Evolutionary conservation across 1,140 invertebrate genomes (phyloP).

Genomic region (Cydia pomonella): DNA sequence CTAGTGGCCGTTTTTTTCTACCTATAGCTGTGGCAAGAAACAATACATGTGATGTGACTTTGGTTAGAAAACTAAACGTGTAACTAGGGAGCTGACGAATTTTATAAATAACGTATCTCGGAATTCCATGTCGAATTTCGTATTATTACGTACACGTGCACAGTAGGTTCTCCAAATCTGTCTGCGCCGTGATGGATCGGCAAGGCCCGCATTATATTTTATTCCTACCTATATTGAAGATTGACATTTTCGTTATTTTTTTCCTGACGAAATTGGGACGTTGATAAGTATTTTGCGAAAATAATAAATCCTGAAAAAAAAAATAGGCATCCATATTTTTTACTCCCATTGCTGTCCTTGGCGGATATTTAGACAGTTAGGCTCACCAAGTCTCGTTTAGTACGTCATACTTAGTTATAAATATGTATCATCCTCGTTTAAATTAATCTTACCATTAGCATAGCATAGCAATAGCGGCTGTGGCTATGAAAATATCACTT

Average conservation of each 20-base stretch:
- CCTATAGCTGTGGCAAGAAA: too few species aligned
- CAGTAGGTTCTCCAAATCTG: conserved; percentile 44
- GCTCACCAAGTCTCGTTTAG: too few species aligned
- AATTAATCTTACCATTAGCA: too few species aligned
- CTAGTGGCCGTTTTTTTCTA: too few species aligned
- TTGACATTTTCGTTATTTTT: conserved; percentile 53
- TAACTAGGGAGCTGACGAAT: background rate
- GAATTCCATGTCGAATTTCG: conserved; percentile 33
- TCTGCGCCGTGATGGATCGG: conserved; percentile 47
- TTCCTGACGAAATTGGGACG: conserved; percentile 28
- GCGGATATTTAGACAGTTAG: background rate
- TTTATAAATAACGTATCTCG: conserved; percentile 6
- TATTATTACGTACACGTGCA: conserved; percentile 39
- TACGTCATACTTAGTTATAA: too few species aligned
- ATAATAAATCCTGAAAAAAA: conserved; percentile 41
- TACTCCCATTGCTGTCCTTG: conserved; percentile 32
- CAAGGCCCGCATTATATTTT: conserved; percentile 40
- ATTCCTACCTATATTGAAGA: conserved; percentile 39
- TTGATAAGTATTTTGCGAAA: conserved; percentile 44
- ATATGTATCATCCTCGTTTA: too few species aligned
- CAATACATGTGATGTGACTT: too few species aligned
- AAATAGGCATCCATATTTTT: background rate
- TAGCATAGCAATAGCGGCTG: too few species aligned
- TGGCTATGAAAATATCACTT: too few species aligned
- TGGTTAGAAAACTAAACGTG: too few species aligned